These are phyloP conservation scores for Apodemia hepburni DNA, from an alignment of 2,888 invertebrate species.

Conservation along the genomic window DNA sequence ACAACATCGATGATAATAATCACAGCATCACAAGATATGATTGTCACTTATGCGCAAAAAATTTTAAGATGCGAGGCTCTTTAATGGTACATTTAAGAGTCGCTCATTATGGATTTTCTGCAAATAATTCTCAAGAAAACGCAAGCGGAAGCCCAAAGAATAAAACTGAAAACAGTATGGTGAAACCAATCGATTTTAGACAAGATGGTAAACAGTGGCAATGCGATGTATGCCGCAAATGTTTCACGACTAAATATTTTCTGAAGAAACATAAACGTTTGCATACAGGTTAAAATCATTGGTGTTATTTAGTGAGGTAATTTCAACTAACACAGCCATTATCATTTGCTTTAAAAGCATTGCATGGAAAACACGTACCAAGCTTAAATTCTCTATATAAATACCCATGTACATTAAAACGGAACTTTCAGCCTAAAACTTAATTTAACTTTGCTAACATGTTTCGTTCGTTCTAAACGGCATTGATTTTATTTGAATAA, in stretches of 20 bases:
- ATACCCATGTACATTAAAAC: background rate
- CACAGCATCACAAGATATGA: conserved; percentile 75
- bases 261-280: conserved; percentile 93
- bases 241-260: conserved; percentile 94
- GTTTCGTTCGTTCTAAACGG: background rate
- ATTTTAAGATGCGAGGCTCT: conserved; percentile 91
- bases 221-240: conserved; percentile 91
- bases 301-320: conserved; percentile 68
- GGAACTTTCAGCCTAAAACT: background rate
- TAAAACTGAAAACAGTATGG: conserved; percentile 35
- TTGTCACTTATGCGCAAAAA: conserved; percentile 89
- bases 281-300: conserved; percentile 85
- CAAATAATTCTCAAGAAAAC: conserved; percentile 37
- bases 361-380: background rate
- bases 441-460: background rate
- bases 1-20: conserved; percentile 67
- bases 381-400: background rate
- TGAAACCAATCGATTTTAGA: conserved; percentile 43
- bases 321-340: conserved; percentile 57
- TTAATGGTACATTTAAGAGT: conserved; percentile 90
- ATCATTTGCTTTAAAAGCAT: conserved; percentile 10
- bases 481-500: too few relatives aligned
- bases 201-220: conserved; percentile 90
- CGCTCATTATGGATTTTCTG: conserved; percentile 84
- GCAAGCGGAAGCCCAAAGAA: conserved; percentile 28